phyloP scores from a whole-genome alignment of 2,797 vertebrate genomes.

The Jordanella pulchra region DNA sequence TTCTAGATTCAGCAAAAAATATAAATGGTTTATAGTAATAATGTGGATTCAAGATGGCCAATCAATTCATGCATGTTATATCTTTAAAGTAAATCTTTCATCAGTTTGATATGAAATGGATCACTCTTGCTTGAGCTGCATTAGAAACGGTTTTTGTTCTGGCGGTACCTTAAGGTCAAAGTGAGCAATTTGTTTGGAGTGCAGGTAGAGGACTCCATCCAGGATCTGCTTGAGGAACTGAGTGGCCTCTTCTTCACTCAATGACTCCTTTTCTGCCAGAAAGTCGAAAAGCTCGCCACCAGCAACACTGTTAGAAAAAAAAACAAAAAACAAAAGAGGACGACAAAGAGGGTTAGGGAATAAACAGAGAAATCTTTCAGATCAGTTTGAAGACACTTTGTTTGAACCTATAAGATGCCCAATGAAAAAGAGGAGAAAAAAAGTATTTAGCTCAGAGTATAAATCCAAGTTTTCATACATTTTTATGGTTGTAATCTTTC shows the following conservation, averaged over 20 bases:
- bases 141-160: neutral
- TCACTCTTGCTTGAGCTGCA: neutral
- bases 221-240: slow-evolving; percentile 99
- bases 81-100: no score
- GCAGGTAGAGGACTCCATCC: slow-evolving; percentile 95
- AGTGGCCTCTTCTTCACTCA: slow-evolving; percentile 96
- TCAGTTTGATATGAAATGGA: no score
- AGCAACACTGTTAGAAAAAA: slow-evolving; percentile 84
- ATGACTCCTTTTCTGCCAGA: slow-evolving; percentile 96
- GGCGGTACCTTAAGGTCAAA: slow-evolving; percentile 94
- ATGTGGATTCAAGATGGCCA: no score
- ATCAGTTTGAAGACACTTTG: slow-evolving; percentile 16
- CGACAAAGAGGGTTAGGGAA: slow-evolving; percentile 34
- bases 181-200: slow-evolving; percentile 94
- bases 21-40: no score
- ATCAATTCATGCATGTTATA: no score
- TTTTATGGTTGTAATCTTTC: no score
- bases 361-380: slow-evolving; percentile 35
- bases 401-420: no score
- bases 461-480: no score
- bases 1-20: no score
- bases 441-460: neutral
- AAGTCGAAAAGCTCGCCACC: slow-evolving; percentile 98
- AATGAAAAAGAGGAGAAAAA: neutral
- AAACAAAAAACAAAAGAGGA: slow-evolving; percentile 4